phyloP scores from a whole-genome alignment of 2,113 vertebrate genomes.

The Daphoenositta chrysoptera region DNA sequence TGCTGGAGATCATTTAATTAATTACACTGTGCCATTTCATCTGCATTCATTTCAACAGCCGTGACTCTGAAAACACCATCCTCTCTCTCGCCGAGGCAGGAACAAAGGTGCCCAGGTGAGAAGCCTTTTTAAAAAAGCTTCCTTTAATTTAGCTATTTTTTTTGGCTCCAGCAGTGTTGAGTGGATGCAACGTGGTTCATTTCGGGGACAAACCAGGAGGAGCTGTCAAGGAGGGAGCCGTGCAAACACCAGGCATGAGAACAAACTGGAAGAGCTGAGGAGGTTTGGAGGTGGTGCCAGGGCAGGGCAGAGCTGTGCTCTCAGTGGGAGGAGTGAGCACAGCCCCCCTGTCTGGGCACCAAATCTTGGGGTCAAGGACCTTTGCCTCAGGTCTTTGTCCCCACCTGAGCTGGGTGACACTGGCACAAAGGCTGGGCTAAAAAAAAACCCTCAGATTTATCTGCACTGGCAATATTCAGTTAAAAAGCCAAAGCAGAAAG shows the following conservation, averaged over 20 bases:
- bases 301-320: background rate
- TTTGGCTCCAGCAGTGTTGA: background rate
- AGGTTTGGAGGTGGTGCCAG: background rate
- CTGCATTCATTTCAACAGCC: background rate
- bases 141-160: background rate
- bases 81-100: background rate
- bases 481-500: background rate
- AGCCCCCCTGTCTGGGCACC: background rate
- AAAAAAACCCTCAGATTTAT: background rate
- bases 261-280: background rate
- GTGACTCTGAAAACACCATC: background rate
- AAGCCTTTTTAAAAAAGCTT: background rate
- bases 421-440: background rate
- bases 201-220: background rate
- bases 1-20: slow-evolving; percentile 1
- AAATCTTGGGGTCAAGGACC: background rate
- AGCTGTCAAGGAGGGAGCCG: background rate
- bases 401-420: background rate
- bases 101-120: background rate
- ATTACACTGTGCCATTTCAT: background rate
- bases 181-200: background rate
- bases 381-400: background rate
- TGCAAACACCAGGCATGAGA: background rate
- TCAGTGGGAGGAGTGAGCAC: background rate
- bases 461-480: background rate